Conservation (phyloP, 2,888 invertebrate species). For the Achlya flavicornis region DNA sequence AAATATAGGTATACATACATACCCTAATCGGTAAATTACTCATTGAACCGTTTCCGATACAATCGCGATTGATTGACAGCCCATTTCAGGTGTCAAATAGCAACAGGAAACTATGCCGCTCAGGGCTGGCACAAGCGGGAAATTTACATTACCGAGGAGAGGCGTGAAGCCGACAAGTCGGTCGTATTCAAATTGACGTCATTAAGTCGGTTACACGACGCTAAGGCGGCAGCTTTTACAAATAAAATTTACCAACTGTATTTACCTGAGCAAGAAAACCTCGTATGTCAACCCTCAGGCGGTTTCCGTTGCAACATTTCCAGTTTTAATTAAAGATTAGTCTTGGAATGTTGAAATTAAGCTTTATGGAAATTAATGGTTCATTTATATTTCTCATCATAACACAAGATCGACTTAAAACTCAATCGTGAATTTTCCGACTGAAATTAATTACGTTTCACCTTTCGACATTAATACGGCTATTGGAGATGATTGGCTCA, state of each 20-base stretch:
- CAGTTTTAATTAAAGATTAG: slow-evolving; percentile 28
- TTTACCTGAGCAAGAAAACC: slow-evolving; percentile 24
- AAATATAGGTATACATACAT: slow-evolving; percentile 28
- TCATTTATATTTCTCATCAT: slow-evolving; percentile 5
- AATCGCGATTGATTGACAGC: slow-evolving; percentile 61
- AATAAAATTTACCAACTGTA: slow-evolving; percentile 32
- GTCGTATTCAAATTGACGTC: slow-evolving; percentile 70
- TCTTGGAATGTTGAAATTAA: slow-evolving; percentile 15
- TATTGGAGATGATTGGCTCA: slow-evolving; percentile 41
- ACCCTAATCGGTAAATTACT: slow-evolving; percentile 43
- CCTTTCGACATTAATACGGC: slow-evolving; percentile 31
- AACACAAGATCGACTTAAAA: background rate
- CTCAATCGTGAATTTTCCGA: background rate
- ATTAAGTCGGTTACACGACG: slow-evolving; percentile 58
- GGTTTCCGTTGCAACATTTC: slow-evolving; percentile 21
- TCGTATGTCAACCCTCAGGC: slow-evolving; percentile 18
- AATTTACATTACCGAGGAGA: slow-evolving; percentile 61
- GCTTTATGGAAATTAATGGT: slow-evolving; percentile 8
- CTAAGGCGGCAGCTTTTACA: slow-evolving; percentile 45
- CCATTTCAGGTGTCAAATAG: slow-evolving; percentile 64
- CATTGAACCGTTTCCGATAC: slow-evolving; percentile 40
- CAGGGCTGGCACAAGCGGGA: slow-evolving; percentile 50
- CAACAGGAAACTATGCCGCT: slow-evolving; percentile 57
- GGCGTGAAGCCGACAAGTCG: slow-evolving; percentile 56
- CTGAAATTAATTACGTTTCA: slow-evolving; percentile 12